Conservation (phyloP, 2,797 vertebrate species). For the Cyclura pinguis region DNA sequence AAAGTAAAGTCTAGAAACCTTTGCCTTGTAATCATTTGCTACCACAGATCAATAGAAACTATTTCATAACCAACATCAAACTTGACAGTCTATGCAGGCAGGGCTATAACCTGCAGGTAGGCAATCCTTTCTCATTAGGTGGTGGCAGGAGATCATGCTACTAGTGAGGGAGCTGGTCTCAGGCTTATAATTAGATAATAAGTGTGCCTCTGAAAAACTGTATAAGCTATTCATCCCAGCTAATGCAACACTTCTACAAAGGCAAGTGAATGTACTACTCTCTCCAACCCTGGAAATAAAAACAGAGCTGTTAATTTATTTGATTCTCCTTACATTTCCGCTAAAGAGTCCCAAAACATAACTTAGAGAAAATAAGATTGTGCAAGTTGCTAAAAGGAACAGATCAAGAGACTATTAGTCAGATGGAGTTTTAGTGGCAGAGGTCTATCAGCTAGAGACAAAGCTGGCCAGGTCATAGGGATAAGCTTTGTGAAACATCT, state of each 20-base stretch:
- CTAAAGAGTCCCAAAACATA: background rate
- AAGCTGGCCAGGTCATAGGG: background rate
- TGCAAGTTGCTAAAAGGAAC: background rate
- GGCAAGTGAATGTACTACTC: background rate
- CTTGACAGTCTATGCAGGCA: background rate
- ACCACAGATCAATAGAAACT: slow-evolving; percentile 41
- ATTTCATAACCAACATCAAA: slow-evolving; percentile 35
- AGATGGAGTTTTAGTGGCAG: fast-evolving
- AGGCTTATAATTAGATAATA: background rate
- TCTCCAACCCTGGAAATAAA: background rate
- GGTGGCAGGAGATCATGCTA: background rate
- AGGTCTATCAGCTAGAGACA: background rate
- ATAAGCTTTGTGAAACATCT: background rate
- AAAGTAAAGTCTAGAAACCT: background rate
- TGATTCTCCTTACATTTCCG: background rate
- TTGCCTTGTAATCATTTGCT: background rate
- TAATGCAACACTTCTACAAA: background rate
- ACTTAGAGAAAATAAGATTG: background rate
- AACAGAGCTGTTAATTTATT: background rate
- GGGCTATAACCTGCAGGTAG: background rate
- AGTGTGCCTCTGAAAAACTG: slow-evolving; percentile 2
- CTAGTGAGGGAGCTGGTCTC: background rate
- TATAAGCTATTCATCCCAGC: background rate
- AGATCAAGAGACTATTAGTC: background rate
- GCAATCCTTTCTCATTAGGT: background rate